phyloP scores from a whole-genome alignment of 2,888 invertebrate species.

The Metacarcinus magister region DNA sequence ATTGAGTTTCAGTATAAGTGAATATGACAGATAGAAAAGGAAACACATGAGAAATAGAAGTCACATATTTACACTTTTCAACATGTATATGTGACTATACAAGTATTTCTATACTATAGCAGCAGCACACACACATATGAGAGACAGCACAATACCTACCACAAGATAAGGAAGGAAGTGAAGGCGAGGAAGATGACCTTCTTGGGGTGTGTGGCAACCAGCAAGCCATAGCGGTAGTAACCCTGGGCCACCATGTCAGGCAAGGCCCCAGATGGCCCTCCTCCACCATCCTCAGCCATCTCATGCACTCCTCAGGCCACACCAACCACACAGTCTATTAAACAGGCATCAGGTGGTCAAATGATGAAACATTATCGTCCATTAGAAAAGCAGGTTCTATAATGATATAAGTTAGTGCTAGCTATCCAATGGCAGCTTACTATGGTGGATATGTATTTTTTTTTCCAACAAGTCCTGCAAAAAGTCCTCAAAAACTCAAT shows the following conservation, averaged over 20 bases:
- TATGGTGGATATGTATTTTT: not conserved
- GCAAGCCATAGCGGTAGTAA: slow-evolving; percentile 82
- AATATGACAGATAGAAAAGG: not conserved
- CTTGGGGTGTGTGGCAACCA: slow-evolving; percentile 81
- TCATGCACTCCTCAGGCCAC: slow-evolving; percentile 56
- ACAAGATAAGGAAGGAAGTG: slow-evolving; percentile 76
- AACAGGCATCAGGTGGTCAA: not conserved
- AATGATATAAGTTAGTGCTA: not conserved
- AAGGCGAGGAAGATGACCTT: slow-evolving; percentile 79
- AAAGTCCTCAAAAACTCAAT: not conserved
- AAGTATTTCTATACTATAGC: not conserved
- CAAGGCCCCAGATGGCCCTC: slow-evolving; percentile 80
- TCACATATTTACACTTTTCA: not conserved
- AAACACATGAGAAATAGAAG: not conserved
- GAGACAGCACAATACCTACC: slow-evolving; percentile 67
- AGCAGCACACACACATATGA: not conserved
- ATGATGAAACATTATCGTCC: not conserved
- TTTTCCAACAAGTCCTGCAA: not conserved
- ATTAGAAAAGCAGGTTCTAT: not conserved
- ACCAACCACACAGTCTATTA: not conserved
- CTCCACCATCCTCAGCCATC: slow-evolving; percentile 75
- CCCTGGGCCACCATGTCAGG: slow-evolving; percentile 81
- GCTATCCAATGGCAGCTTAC: not conserved
- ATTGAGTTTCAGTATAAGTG: not conserved
- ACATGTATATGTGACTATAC: not conserved